These are phyloP conservation scores for Ptilodon capucinus DNA, from an alignment of 2,888 invertebrate species.

Conservation along the genomic window DNA sequence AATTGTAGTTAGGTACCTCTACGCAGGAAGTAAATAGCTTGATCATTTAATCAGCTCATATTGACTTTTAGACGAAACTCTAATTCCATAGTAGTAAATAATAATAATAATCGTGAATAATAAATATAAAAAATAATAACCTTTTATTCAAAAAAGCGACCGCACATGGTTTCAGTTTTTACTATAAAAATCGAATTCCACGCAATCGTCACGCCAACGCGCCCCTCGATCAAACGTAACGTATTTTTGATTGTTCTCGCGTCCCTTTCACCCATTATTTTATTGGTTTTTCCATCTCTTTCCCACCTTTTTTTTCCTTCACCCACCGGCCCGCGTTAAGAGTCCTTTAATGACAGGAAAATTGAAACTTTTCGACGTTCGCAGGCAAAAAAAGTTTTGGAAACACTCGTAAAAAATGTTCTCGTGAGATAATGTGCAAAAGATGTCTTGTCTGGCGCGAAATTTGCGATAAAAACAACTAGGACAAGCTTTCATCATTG, in stretches of 20 bases:
- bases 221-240: conserved; percentile 55
- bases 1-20: too few species aligned
- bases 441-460: conserved; percentile 43
- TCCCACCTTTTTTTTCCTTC: conserved; percentile 42
- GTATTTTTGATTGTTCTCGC: conserved; percentile 63
- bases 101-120: too few species aligned
- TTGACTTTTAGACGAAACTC: too few species aligned
- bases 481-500: background rate
- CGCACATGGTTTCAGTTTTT: background rate
- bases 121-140: background rate
- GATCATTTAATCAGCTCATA: too few species aligned
- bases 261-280: conserved; percentile 40
- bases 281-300: conserved; percentile 20
- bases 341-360: conserved; percentile 77
- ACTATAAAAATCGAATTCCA: conserved; percentile 7
- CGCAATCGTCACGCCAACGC: conserved; percentile 13
- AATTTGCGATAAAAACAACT: conserved; percentile 3
- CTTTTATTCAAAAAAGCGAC: background rate
- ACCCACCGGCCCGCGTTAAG: conserved; percentile 50
- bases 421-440: conserved; percentile 57
- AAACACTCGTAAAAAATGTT: conserved; percentile 63
- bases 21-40: too few species aligned
- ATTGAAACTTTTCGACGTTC: conserved; percentile 67
- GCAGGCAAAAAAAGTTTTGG: conserved; percentile 54
- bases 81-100: too few species aligned